Conservation (phyloP, 53 echinoderm and acorn worm genomes). For the Temnopleurus reevesii region DNA sequence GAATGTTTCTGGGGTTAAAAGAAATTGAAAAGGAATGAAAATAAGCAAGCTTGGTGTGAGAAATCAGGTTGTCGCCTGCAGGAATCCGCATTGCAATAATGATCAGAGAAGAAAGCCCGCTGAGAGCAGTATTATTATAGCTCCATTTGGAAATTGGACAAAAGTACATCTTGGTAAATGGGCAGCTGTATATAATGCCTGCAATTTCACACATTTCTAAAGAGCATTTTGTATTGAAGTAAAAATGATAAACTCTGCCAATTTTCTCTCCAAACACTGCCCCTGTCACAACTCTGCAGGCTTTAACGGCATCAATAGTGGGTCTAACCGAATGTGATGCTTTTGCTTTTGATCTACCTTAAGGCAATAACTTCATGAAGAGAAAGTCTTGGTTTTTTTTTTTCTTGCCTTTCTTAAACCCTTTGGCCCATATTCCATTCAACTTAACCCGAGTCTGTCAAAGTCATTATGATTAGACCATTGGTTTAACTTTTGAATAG, state of each 20-base stretch:
- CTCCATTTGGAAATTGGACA: neutral
- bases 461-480: too few species aligned
- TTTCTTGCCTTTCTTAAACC: too few species aligned
- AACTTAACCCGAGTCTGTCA: too few species aligned
- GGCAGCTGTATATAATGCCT: neutral
- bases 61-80: constrained; percentile 14
- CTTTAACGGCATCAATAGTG: too few species aligned
- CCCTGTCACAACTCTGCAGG: constrained; percentile 16
- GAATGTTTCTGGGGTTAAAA: neutral
- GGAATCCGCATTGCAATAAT: neutral
- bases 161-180: neutral
- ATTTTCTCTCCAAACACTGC: neutral
- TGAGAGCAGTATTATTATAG: constrained; percentile 27
- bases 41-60: constrained; percentile 33
- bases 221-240: constrained; percentile 5
- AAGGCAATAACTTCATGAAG: too few species aligned
- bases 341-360: too few species aligned
- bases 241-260: constrained; percentile 2
- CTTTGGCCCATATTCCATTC: too few species aligned
- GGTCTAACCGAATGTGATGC: too few species aligned
- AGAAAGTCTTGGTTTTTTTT: too few species aligned
- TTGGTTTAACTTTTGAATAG: too few species aligned
- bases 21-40: constrained; percentile 40
- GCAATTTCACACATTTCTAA: neutral
- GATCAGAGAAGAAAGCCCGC: neutral